These are phyloP conservation scores for Chesias legatella DNA, from an alignment of 2,888 invertebrate genomes.

Conservation along the genomic window DNA sequence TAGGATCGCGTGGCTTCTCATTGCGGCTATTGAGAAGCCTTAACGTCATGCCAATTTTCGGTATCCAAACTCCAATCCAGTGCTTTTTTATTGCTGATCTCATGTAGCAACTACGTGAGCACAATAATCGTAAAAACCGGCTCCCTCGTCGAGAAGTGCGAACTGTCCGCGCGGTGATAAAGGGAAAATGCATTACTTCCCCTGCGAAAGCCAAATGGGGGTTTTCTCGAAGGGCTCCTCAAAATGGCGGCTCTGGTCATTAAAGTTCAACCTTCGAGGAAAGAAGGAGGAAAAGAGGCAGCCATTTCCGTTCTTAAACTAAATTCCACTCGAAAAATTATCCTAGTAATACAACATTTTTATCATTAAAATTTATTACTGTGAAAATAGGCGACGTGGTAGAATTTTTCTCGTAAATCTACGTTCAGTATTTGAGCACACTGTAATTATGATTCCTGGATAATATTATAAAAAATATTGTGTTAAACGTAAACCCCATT, in stretches of 20 bases:
- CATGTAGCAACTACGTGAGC: constrained; percentile 61
- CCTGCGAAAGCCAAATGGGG: constrained; percentile 53
- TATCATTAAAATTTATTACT: constrained; percentile 11
- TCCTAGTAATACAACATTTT: constrained; percentile 8
- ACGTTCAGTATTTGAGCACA: too few relatives aligned
- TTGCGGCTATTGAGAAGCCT: constrained; percentile 21
- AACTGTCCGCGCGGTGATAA: constrained; percentile 75
- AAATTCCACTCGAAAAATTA: constrained; percentile 41
- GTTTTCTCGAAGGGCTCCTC: constrained; percentile 66
- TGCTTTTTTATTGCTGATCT: constrained; percentile 57
- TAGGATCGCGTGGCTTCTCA: constrained; percentile 14
- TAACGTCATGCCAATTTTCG: constrained; percentile 38
- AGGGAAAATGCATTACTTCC: constrained; percentile 79
- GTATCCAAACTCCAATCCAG: constrained; percentile 48
- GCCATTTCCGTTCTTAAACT: constrained; percentile 49
- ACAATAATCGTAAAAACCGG: constrained; percentile 76
- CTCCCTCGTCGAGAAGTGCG: constrained; percentile 66
- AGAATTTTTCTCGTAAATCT: too few relatives aligned
- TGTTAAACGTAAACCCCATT: background rate
- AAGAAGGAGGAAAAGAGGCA: constrained; percentile 38
- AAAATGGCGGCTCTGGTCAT: constrained; percentile 69
- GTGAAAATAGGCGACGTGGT: background rate
- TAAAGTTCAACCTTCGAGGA: constrained; percentile 51
- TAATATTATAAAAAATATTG: too few relatives aligned
- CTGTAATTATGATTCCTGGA: too few relatives aligned